Conservation (phyloP, 2,888 invertebrate species). For the Anarsia innoxiella region DNA sequence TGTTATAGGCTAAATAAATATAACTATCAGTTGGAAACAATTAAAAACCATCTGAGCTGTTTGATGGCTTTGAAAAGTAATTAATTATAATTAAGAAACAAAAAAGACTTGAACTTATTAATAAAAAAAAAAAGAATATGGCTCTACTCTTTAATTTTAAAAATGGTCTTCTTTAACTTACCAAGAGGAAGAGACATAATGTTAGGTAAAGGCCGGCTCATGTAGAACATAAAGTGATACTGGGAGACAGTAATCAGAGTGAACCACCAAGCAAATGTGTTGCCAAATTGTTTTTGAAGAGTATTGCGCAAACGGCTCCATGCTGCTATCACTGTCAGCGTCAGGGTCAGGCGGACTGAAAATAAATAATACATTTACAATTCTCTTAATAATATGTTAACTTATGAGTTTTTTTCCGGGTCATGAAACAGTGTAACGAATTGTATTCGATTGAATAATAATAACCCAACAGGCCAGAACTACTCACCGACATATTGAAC, state of each 20-base stretch:
- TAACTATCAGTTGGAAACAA: no score
- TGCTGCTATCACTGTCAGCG: conserved; percentile 82
- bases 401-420: neutral
- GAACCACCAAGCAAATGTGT: conserved; percentile 86
- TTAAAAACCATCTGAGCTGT: no score
- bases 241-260: conserved; percentile 90
- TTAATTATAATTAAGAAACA: no score
- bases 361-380: conserved; percentile 27
- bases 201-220: conserved; percentile 95
- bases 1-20: no score
- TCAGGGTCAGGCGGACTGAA: conserved; percentile 88
- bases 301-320: conserved; percentile 84
- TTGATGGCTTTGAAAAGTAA: no score
- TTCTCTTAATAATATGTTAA: neutral
- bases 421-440: no score
- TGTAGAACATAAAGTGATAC: conserved; percentile 98
- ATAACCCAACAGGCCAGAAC: no score
- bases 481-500: conserved; percentile 90
- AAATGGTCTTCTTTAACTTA: no score
- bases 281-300: conserved; percentile 85
- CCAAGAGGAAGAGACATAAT: conserved; percentile 94
- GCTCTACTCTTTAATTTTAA: no score
- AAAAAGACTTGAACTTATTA: no score
- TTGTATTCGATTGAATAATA: no score
- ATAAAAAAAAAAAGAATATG: no score